Evolutionary conservation across 2,113 vertebrate species (phyloP).

Genomic region (Burhinus bistriatus): DNA sequence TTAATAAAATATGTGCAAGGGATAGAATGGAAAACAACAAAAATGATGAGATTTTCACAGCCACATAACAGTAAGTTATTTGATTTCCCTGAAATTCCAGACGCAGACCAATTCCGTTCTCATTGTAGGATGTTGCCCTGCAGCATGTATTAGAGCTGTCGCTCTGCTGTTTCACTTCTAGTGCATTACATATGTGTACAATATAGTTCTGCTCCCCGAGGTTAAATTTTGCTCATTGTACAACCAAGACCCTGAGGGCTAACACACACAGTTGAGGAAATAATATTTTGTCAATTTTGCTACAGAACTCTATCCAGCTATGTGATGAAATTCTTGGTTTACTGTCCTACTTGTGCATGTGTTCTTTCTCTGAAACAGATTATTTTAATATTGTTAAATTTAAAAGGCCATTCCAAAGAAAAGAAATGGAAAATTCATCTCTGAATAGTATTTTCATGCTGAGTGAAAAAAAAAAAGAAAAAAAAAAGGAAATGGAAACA

Average conservation of each 20-base stretch:
- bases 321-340: conserved; percentile 26
- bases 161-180: conserved; percentile 28
- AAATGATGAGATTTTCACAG: conserved; percentile 60
- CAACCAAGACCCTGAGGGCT: conserved; percentile 22
- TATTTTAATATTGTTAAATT: background rate
- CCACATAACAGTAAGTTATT: conserved; percentile 47
- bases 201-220: conserved; percentile 16
- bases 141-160: conserved; percentile 58
- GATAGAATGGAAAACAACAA: conserved; percentile 30
- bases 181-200: conserved; percentile 50
- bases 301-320: background rate
- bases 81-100: conserved; percentile 68
- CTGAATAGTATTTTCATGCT: background rate
- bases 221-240: conserved; percentile 46
- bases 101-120: conserved; percentile 44
- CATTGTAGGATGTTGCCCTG: conserved; percentile 44
- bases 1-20: conserved; percentile 53
- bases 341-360: background rate
- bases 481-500: background rate
- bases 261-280: conserved; percentile 26
- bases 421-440: background rate
- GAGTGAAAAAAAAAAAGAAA: background rate
- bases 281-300: conserved; percentile 41
- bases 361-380: background rate
- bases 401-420: background rate